phyloP scores from a whole-genome alignment of 2,113 vertebrate genomes.

The Zingel zingel region DNA sequence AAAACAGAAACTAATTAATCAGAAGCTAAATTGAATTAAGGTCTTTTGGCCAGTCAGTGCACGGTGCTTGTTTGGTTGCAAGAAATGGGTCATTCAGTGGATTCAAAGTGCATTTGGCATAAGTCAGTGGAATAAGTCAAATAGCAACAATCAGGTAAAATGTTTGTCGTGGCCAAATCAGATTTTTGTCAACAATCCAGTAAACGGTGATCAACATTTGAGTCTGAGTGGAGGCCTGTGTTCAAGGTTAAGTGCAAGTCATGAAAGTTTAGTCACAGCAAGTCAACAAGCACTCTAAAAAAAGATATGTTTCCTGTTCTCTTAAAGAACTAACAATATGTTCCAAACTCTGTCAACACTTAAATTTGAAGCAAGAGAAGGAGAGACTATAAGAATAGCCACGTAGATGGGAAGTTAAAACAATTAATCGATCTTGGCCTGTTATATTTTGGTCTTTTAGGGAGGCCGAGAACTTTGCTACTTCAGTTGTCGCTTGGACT shows the following conservation, averaged over 20 bases:
- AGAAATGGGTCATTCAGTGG: constrained; percentile 55
- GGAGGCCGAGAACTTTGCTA: constrained; percentile 44
- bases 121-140: constrained; percentile 45
- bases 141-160: constrained; percentile 47
- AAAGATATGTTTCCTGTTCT: background rate
- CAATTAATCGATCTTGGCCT: constrained; percentile 47
- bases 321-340: background rate
- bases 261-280: constrained; percentile 30
- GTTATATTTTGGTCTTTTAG: constrained; percentile 44
- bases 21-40: constrained; percentile 24
- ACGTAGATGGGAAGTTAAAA: constrained; percentile 41
- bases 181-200: constrained; percentile 50
- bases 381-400: constrained; percentile 26
- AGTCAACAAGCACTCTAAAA: constrained; percentile 11
- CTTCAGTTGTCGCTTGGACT: constrained; percentile 39
- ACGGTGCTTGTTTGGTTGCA: constrained; percentile 34
- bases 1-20: constrained; percentile 5
- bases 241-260: constrained; percentile 50
- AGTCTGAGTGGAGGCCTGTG: constrained; percentile 30
- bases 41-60: background rate
- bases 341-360: constrained; percentile 4
- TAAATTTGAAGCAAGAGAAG: constrained; percentile 13
- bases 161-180: constrained; percentile 54
- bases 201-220: constrained; percentile 40
- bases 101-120: constrained; percentile 76